Conservation (phyloP, 2,888 invertebrate species). For the Sialis lutaria region DNA sequence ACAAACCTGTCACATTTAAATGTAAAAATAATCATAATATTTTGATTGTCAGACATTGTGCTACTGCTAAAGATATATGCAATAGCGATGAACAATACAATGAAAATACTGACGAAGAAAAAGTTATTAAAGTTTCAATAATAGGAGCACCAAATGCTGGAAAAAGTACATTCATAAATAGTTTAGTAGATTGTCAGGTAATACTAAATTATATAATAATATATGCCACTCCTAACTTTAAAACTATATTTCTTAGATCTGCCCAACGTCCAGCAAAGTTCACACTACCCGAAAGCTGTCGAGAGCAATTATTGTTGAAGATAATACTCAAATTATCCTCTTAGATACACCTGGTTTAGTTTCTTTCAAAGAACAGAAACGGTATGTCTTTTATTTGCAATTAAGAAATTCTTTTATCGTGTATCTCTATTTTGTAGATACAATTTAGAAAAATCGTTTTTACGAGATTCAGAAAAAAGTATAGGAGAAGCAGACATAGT, state of each 20-base stretch:
- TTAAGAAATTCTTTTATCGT: neutral
- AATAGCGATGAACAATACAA: neutral
- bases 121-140: constrained; percentile 59
- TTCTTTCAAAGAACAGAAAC: constrained; percentile 44
- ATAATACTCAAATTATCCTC: constrained; percentile 76
- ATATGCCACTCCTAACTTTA: neutral
- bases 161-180: constrained; percentile 88
- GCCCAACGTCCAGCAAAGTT: constrained; percentile 78
- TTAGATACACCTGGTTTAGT: constrained; percentile 89
- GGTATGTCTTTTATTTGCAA: constrained; percentile 26
- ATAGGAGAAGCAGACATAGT: constrained; percentile 59
- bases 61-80: too few species aligned
- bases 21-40: too few species aligned
- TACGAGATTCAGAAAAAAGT: constrained; percentile 38
- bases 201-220: neutral
- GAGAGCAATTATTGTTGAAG: constrained; percentile 52
- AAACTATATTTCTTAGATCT: constrained; percentile 42
- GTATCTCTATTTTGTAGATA: constrained; percentile 22
- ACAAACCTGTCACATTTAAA: too few species aligned
- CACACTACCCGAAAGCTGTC: constrained; percentile 71
- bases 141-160: constrained; percentile 91
- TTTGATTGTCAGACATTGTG: too few species aligned
- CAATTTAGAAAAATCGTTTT: constrained; percentile 36
- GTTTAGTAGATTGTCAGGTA: constrained; percentile 62
- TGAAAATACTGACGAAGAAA: constrained; percentile 10